Evolutionary conservation across 2,797 vertebrate genomes (phyloP), one percentile per base, ranked within the genome.

Genomic region (Etheostoma nigrum): DNA sequence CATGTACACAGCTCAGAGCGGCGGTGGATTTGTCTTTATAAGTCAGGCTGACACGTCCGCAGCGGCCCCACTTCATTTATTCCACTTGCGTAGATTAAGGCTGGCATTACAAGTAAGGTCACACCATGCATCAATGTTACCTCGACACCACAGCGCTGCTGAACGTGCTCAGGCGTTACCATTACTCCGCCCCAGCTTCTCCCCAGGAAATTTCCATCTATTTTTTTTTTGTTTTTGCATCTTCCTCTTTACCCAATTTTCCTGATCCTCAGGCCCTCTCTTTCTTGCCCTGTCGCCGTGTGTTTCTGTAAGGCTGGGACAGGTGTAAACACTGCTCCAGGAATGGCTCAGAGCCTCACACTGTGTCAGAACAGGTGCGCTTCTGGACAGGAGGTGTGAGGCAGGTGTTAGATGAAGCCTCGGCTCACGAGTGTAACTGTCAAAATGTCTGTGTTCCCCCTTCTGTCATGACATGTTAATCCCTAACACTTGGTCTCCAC

Each of bases 41-140:
- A 95, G 94, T 91, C 90, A 78, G 79, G 87, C 81, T 95, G 95
- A 95, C 95, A 95, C 91, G 87, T 94, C 94, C 73, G 86, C 92
- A 91, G 90, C 85, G 78, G 88, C 91, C 91, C 93, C 92, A 94
- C 95, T 96, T 95, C 94, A 95, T 96, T 95, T 95, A 95, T 95
- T 95, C 94, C 94, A 95, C 95, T 95, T 93, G 93, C 85, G 93
- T 93, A 95, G 95, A 96, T 95, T 95, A 95, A 95, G 94, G 92
- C 94, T 95, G 94, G 93, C 94, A 95, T 96, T 95, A 95, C 94
- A 94, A 92, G 94, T 95, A 95, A 96, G 95, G 95, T 96, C 95
- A 96, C 94, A 92, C 94, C 92, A 95, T 96, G 94, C 93, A 95
- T 96, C 95, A 95, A 93, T 92, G 94, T 96, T 95, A 95, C 93